These are phyloP conservation scores for Syritta pipiens DNA, from an alignment of 2,888 invertebrate genomes.

Conservation along the genomic window DNA sequence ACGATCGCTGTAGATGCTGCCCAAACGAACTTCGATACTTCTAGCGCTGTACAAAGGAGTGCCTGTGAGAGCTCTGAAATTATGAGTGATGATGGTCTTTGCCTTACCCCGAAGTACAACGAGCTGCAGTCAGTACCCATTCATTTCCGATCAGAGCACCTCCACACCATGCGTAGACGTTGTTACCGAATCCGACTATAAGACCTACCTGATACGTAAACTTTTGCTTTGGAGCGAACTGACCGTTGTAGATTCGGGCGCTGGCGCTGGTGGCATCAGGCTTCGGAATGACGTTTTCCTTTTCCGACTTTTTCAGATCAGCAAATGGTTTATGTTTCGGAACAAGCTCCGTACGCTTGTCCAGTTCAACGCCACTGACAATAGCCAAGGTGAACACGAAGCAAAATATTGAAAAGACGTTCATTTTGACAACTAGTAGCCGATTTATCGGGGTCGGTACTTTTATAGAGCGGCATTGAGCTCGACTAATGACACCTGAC, in stretches of 20 bases:
- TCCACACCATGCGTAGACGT: conserved; percentile 75
- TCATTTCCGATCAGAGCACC: conserved; percentile 76
- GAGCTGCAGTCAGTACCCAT: conserved; percentile 78
- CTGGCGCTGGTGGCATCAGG: not conserved
- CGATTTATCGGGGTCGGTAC: no score
- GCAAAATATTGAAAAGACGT: not conserved
- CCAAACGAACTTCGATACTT: conserved; percentile 28
- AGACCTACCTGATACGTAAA: conserved; percentile 77
- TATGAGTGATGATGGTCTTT: conserved; percentile 15
- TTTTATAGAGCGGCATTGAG: no score
- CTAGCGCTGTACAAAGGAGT: not conserved
- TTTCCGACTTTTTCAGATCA: not conserved
- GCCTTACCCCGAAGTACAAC: conserved; percentile 76
- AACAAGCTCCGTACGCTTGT: not conserved
- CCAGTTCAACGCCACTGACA: not conserved
- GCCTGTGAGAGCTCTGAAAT: no score
- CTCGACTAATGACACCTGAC: no score
- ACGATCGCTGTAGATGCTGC: conserved; percentile 10
- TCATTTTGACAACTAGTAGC: no score
- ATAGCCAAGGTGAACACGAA: not conserved
- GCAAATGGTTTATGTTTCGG: not conserved
- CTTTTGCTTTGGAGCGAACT: conserved; percentile 66
- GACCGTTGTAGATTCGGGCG: not conserved
- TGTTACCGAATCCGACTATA: conserved; percentile 75
- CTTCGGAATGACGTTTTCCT: not conserved